Evolutionary conservation across 1,140 invertebrate species (phyloP).

Genomic region (Gerris buenoi): DNA sequence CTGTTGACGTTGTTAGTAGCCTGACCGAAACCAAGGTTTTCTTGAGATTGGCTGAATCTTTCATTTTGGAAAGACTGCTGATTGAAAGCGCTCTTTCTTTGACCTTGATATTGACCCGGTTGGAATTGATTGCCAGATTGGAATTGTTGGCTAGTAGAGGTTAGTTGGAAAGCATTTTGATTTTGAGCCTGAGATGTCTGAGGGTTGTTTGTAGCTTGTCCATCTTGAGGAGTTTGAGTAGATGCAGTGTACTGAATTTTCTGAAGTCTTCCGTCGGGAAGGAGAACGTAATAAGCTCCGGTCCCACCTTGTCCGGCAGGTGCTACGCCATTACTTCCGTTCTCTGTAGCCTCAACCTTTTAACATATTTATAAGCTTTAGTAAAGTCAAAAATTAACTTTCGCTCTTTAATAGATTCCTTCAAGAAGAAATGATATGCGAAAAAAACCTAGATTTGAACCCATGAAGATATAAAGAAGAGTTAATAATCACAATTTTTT

Average conservation of each 20-base stretch:
- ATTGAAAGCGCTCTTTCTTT: not conserved
- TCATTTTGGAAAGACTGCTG: not conserved
- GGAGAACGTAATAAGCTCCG: constrained; percentile 53
- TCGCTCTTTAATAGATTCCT: too few species aligned
- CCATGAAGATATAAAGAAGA: too few species aligned
- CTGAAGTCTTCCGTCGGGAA: constrained; percentile 61
- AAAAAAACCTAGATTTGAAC: too few species aligned
- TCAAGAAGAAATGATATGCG: too few species aligned
- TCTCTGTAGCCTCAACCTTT: too few species aligned
- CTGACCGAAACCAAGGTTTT: not conserved
- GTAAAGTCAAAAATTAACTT: too few species aligned
- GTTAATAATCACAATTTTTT: too few species aligned
- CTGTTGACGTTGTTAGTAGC: not conserved
- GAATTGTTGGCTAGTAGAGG: not conserved
- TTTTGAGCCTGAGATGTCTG: not conserved
- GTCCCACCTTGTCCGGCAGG: too few species aligned
- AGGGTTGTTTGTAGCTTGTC: not conserved
- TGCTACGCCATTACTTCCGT: too few species aligned
- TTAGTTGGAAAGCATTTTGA: not conserved
- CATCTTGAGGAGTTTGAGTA: constrained; percentile 6
- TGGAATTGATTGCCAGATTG: not conserved
- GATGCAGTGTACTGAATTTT: constrained; percentile 31
- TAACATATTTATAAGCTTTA: too few species aligned
- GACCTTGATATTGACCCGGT: not conserved
- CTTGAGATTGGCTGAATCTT: not conserved